phyloP scores from a whole-genome alignment of 1,140 invertebrate genomes.

The Drosophila gunungcola region DNA sequence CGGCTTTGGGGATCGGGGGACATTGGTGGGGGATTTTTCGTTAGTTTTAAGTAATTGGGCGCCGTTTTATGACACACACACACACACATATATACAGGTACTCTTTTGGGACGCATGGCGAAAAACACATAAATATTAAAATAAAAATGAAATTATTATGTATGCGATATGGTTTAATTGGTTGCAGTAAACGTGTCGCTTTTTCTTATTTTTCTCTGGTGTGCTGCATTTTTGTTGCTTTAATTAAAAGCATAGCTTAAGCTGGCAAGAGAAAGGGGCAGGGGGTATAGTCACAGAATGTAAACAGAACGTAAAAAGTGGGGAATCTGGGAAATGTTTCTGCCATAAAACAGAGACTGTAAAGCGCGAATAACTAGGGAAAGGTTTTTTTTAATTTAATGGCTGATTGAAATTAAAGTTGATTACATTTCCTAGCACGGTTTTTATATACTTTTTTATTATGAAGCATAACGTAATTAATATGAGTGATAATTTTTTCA shows the following conservation, averaged over 20 bases:
- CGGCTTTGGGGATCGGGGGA: conserved; percentile 37
- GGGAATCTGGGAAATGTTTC: conserved; percentile 20
- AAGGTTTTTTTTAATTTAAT: conserved; percentile 25
- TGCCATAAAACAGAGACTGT: conserved; percentile 31
- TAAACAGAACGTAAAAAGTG: conserved; percentile 27
- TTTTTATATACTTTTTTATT: no score
- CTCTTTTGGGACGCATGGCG: conserved; percentile 50
- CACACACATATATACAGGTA: conserved; percentile 4
- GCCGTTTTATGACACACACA: conserved; percentile 67
- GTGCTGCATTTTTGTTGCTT: conserved; percentile 54
- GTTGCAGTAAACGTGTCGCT: conserved; percentile 67
- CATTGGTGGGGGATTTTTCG: conserved; percentile 62
- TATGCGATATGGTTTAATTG: conserved; percentile 78
- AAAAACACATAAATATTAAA: conserved; percentile 79
- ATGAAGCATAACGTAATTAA: neutral
- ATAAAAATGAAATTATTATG: conserved; percentile 81
- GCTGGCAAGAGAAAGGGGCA: neutral
- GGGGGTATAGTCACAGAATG: conserved; percentile 10
- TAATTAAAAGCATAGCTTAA: conserved; percentile 62
- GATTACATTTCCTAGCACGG: conserved; percentile 2
- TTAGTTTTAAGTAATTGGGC: conserved; percentile 83
- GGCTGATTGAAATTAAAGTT: conserved; percentile 21
- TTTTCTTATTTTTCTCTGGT: conserved; percentile 1
- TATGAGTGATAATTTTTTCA: neutral
- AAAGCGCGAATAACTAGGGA: conserved; percentile 34